Evolutionary conservation across 1,140 invertebrate species (phyloP), one percentile per base, ranked within the genome.

Genomic region (Prorops nasuta): DNA sequence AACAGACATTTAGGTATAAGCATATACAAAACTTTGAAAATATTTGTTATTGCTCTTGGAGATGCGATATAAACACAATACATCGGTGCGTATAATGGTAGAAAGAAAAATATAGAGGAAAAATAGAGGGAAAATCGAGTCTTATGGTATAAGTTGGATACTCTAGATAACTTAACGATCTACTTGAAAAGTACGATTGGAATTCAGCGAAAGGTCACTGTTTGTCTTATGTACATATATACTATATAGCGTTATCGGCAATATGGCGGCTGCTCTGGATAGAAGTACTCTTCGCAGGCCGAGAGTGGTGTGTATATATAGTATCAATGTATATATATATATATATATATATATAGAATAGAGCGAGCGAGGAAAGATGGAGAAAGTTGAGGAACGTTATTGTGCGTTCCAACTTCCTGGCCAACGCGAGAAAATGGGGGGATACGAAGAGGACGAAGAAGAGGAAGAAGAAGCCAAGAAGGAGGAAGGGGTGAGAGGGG

Each of bases 351-450:
- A n/a, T n/a, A n/a, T n/a, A n/a, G n/a, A n/a, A 52, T 48, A 45
- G 49, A 45, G 44, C 45, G 37, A 45, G 20, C 44, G 32, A 35
- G 54, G 54, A 36, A 20, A 41, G 41, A 41, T 31, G 42, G 39
- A 44, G 46, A 36, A 42, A 24, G 37, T 28, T 8, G 39, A 8
- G 10, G 31, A 31, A 40, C 19, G 21, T 20, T 12, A 6, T 3
- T 9, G 28, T 7, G 36, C 43, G n/a, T n/a, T n/a, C n/a, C n/a
- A n/a, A n/a, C n/a, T 37, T 15, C 35, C n/a, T 37, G 6, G 24
- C 4, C 10, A 28, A 6, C 24, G 17, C 40, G 18, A 18, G 9
- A 38, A 31, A 36, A 10, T 14, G 34, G 36, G 45, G 41, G 17
- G 46, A 32, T 21, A 35, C 17, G 16, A 19, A 38, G 36, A 28